These are phyloP conservation scores for Theristicus caerulescens DNA, from an alignment of 2,113 vertebrate genomes.

Conservation along the genomic window DNA sequence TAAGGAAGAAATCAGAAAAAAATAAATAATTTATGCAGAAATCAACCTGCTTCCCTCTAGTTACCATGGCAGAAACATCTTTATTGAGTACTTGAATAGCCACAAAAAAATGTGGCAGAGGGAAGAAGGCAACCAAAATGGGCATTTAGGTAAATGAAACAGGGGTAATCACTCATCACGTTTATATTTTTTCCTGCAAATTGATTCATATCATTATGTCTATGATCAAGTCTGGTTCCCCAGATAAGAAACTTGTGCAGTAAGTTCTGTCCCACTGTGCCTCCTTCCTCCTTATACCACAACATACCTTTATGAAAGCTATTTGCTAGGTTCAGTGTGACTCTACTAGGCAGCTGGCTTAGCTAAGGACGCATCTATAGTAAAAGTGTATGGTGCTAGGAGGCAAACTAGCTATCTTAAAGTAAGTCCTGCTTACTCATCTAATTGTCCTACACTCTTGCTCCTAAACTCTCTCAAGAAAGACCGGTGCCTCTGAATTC, in stretches of 20 bases:
- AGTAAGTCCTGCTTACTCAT: neutral
- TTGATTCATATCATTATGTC: neutral
- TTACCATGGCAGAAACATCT: neutral
- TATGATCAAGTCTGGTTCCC: neutral
- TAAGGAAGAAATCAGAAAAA: neutral
- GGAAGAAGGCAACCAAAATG: neutral
- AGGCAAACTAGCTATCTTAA: neutral
- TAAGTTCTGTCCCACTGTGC: neutral
- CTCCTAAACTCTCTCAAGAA: neutral
- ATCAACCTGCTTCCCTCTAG: neutral
- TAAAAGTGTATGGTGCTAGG: neutral
- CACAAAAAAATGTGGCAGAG: neutral
- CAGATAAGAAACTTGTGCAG: neutral
- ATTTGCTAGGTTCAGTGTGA: neutral
- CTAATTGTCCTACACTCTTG: neutral
- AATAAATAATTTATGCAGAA: neutral
- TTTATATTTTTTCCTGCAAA: neutral
- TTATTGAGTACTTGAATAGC: neutral
- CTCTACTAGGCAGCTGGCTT: neutral
- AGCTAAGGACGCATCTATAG: neutral
- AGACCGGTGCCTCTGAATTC: neutral
- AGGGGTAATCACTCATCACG: neutral
- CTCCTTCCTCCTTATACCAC: neutral
- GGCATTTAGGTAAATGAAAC: neutral
- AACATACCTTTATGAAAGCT: accelerated